Evolutionary conservation across 2,113 vertebrate genomes (phyloP).

Genomic region (Cyphomyrus plagiostoma): DNA sequence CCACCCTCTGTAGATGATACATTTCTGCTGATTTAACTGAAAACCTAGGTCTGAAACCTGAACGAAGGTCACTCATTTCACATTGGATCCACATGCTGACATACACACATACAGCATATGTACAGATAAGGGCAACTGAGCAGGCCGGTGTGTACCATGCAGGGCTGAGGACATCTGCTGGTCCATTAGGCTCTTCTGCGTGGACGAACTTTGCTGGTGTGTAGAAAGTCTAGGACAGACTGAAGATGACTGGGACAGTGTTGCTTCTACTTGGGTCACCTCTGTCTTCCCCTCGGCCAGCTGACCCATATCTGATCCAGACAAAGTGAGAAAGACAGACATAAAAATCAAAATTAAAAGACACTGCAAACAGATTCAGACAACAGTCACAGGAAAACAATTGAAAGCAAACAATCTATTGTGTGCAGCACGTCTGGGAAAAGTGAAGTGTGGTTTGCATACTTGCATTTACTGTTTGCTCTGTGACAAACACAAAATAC

Average conservation of each 20-base stretch:
- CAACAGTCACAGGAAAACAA: not conserved
- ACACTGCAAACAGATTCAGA: not conserved
- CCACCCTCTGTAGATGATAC: not conserved
- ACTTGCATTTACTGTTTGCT: not conserved
- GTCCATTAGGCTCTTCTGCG: constrained; percentile 66
- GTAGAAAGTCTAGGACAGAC: constrained; percentile 38
- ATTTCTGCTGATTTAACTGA: not conserved
- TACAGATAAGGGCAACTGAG: not conserved
- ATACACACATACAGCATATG: not conserved
- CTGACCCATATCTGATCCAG: constrained; percentile 31
- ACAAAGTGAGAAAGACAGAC: constrained; percentile 1
- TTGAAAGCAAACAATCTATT: not conserved
- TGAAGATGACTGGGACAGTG: constrained; percentile 24
- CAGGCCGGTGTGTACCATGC: constrained; percentile 57
- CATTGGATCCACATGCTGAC: not conserved
- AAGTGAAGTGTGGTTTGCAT: not conserved
- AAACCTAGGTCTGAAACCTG: not conserved
- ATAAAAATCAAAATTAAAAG: not conserved
- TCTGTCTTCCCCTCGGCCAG: constrained; percentile 34
- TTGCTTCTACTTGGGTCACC: constrained; percentile 43
- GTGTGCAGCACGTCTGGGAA: not conserved
- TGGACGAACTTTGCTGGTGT: constrained; percentile 37
- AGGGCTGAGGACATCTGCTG: constrained; percentile 64
- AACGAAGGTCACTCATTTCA: not conserved
- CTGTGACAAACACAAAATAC: not conserved